Percentiles rank a stretch among this genome's conserved stretches.
Evolutionary conservation across 2,113 vertebrate genomes (phyloP).

Genomic region (Hystrix brachyura): DNA sequence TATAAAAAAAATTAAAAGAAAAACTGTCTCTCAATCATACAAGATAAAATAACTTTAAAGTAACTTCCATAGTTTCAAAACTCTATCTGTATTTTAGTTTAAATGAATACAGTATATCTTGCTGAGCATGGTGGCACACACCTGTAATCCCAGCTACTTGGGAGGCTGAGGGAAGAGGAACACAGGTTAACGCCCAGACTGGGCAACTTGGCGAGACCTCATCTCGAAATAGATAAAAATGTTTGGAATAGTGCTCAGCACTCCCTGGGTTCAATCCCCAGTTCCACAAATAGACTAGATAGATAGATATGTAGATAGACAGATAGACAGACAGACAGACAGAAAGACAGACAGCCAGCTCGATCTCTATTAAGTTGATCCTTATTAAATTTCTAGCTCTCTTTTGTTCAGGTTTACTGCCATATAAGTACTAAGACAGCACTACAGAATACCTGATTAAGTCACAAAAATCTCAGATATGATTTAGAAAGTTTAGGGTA

Average conservation of each 20-base stretch:
- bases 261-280: neutral
- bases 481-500: neutral
- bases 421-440: neutral
- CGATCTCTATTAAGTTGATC: slow-evolving; percentile 1
- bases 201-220: neutral
- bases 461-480: neutral
- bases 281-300: neutral
- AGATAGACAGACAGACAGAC: no score
- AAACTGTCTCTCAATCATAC: neutral
- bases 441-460: slow-evolving; percentile 3
- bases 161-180: neutral
- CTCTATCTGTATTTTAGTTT: slow-evolving; percentile 47
- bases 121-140: neutral
- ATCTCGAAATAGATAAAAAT: neutral
- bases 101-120: neutral
- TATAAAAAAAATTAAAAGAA: slow-evolving; percentile 41
- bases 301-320: neutral
- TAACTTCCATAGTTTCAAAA: slow-evolving; percentile 43
- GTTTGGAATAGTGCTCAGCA: neutral
- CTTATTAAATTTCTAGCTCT: slow-evolving; percentile 30
- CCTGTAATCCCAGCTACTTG: neutral
- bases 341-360: no score
- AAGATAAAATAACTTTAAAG: slow-evolving; percentile 66
- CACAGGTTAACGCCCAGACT: neutral
- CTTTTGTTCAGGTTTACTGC: neutral